phyloP scores from a whole-genome alignment of 2,888 invertebrate genomes.

The Hyalella azteca region DNA sequence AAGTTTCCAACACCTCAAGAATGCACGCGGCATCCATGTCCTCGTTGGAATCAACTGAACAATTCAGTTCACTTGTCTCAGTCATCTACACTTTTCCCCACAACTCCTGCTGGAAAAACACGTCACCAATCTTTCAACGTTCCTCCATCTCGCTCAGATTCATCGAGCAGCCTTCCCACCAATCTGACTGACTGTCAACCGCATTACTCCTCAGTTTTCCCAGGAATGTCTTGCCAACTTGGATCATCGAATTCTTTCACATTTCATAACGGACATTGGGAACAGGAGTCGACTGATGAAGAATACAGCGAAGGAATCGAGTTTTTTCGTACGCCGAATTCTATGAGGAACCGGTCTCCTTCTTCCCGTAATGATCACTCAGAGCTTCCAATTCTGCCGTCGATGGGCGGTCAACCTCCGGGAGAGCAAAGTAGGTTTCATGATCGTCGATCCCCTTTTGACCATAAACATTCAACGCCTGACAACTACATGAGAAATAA shows the following conservation, averaged over 20 bases:
- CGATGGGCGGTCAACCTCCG: not conserved
- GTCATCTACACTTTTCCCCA: not conserved
- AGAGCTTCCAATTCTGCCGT: too few relatives aligned
- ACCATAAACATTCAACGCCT: not conserved
- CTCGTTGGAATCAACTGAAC: not conserved
- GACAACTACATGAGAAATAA: not conserved
- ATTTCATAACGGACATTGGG: not conserved
- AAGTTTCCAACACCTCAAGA: not conserved
- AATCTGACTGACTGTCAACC: not conserved
- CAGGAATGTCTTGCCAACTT: not conserved
- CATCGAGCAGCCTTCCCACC: not conserved
- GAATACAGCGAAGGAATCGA: not conserved
- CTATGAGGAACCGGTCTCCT: slow-evolving; percentile 6
- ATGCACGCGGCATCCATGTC: slow-evolving; percentile 5
- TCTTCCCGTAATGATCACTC: not conserved
- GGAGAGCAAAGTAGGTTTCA: not conserved
- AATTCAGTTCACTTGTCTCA: not conserved
- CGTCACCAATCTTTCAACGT: slow-evolving; percentile 9
- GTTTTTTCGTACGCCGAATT: slow-evolving; percentile 3
- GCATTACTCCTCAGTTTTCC: slow-evolving; percentile 16
- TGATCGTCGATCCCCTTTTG: too few relatives aligned
- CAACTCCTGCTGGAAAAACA: not conserved
- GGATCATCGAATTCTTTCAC: not conserved
- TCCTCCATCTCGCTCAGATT: slow-evolving; percentile 5
- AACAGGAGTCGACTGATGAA: not conserved